These are phyloP conservation scores for Zele albiditarsus DNA, from an alignment of 2,888 invertebrate species.

Conservation along the genomic window DNA sequence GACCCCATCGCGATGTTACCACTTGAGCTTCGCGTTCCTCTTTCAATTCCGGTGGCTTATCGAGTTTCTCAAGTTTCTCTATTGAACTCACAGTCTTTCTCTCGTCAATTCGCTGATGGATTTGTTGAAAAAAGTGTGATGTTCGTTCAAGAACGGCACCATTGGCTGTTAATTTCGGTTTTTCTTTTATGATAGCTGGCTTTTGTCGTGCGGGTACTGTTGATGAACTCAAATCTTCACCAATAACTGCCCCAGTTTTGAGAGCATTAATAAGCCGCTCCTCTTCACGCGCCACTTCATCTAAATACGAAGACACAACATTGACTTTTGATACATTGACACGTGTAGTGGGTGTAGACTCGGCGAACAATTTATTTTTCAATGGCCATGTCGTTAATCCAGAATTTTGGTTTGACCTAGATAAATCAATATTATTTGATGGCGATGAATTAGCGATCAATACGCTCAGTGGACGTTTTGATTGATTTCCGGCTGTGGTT, in stretches of 20 bases:
- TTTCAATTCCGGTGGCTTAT: conserved; percentile 49
- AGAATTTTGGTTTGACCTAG: conserved; percentile 54
- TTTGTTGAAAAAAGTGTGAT: conserved; percentile 73
- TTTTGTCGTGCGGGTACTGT: conserved; percentile 57
- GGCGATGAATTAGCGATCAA: conserved; percentile 50
- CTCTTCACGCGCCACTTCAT: conserved; percentile 87
- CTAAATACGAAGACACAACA: conserved; percentile 71
- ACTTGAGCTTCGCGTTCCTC: conserved; percentile 51
- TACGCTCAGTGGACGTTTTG: conserved; percentile 74
- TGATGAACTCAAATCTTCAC: conserved; percentile 69
- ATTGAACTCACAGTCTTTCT: conserved; percentile 64
- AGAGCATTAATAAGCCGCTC: conserved; percentile 85
- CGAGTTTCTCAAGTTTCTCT: conserved; percentile 41
- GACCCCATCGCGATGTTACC: conserved; percentile 70
- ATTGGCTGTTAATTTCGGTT: conserved; percentile 59
- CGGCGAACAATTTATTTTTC: conserved; percentile 75
- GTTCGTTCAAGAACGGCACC: conserved; percentile 70
- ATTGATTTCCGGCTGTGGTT: conserved; percentile 71
- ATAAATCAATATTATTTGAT: conserved; percentile 19
- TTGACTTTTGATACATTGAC: conserved; percentile 49
- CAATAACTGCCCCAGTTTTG: conserved; percentile 81
- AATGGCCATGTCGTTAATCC: conserved; percentile 77
- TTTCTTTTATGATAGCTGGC: conserved; percentile 65
- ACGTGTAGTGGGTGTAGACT: conserved; percentile 67
- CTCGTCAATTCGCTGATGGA: conserved; percentile 71